Evolutionary conservation across 2,113 vertebrate genomes (phyloP).

Genomic region (Butastur rufipennis): DNA sequence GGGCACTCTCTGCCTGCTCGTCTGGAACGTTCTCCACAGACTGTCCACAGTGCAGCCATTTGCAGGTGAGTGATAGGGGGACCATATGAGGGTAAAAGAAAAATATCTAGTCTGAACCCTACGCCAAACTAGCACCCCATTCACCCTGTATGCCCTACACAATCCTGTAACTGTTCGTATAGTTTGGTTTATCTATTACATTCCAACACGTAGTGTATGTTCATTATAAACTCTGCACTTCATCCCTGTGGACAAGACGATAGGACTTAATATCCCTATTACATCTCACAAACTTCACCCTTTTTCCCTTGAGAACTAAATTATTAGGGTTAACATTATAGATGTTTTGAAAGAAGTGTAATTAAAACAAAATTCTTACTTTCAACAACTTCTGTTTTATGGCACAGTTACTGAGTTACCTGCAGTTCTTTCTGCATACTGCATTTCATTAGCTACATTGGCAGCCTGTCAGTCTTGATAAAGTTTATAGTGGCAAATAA

Average conservation of each 20-base stretch:
- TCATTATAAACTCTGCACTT: neutral
- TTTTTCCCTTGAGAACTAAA: neutral
- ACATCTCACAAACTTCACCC: neutral
- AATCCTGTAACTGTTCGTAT: neutral
- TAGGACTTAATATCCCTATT: neutral
- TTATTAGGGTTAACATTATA: neutral
- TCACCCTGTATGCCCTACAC: fast-evolving
- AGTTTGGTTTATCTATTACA: fast-evolving
- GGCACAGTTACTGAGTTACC: neutral
- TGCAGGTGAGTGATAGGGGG: no score
- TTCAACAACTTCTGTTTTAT: neutral
- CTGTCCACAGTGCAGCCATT: fast-evolving
- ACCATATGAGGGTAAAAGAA: neutral
- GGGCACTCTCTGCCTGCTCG: fast-evolving
- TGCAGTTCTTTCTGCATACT: neutral
- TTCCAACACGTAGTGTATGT: neutral
- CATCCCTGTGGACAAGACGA: neutral
- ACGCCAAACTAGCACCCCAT: neutral
- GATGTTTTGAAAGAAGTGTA: neutral
- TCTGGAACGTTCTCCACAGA: neutral
- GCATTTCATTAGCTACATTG: neutral
- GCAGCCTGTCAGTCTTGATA: neutral
- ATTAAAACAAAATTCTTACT: neutral
- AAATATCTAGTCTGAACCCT: neutral
- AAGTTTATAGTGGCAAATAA: neutral